Evolutionary conservation across 2,113 vertebrate genomes (phyloP).

Genomic region (Oxygymnocypris stewartii): DNA sequence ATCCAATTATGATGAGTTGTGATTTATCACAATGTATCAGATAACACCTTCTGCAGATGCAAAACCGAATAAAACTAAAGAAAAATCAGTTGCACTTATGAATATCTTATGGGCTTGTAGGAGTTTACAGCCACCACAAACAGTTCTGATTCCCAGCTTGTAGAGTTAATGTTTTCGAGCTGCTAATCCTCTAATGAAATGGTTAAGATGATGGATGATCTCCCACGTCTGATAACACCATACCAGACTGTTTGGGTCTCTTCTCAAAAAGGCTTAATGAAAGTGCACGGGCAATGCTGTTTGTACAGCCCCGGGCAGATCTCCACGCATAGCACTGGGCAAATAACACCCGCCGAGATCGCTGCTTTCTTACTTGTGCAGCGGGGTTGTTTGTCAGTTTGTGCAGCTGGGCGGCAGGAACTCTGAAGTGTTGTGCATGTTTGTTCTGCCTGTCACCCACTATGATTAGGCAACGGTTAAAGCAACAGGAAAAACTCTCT

Average conservation of each 20-base stretch:
- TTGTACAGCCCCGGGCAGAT: constrained; percentile 41
- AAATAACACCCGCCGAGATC: constrained; percentile 22
- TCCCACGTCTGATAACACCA: constrained; percentile 51
- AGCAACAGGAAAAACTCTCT: constrained; percentile 31
- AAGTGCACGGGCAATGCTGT: constrained; percentile 47
- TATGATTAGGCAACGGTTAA: constrained; percentile 23
- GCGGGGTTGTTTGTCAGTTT: constrained; percentile 4
- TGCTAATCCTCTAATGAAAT: constrained; percentile 43
- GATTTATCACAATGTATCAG: background rate
- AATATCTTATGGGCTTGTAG: background rate
- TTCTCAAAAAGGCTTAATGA: constrained; percentile 50
- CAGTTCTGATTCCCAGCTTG: background rate
- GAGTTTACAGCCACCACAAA: background rate
- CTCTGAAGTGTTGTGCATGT: constrained; percentile 30
- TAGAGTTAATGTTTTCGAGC: constrained; percentile 20
- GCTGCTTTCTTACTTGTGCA: constrained; percentile 3
- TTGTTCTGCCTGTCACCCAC: constrained; percentile 37
- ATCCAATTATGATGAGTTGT: background rate
- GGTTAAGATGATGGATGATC: constrained; percentile 49
- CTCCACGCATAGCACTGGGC: constrained; percentile 6
- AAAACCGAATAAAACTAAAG: background rate
- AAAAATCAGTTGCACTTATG: background rate
- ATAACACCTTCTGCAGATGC: background rate
- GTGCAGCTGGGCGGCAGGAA: constrained; percentile 21
- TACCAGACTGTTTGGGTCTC: constrained; percentile 57